Evolutionary conservation across 2,797 vertebrate genomes (phyloP).

Genomic region (Centropyge bicolor): DNA sequence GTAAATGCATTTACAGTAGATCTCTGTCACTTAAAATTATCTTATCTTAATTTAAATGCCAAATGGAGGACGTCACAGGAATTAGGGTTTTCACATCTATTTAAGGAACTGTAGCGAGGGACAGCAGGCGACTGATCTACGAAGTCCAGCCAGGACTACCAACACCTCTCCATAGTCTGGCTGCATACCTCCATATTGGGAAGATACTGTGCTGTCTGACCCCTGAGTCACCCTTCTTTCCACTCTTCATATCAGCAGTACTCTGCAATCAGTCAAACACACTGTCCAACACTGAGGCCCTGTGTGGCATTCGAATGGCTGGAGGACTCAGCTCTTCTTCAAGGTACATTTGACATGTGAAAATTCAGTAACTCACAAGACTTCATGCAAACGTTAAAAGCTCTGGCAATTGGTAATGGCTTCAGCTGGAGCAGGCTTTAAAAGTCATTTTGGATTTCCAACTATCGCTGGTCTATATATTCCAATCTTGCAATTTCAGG

Average conservation of each 20-base stretch:
- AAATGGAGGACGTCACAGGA: conserved; percentile 46
- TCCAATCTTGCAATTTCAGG: not conserved
- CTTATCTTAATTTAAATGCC: conserved; percentile 66
- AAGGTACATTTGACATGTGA: conserved; percentile 28
- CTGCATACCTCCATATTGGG: conserved; percentile 66
- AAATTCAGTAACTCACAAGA: not conserved
- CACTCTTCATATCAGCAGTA: conserved; percentile 76
- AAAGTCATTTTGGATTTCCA: not conserved
- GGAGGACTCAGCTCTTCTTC: conserved; percentile 26
- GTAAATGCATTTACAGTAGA: conserved; percentile 38
- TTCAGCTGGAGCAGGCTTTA: not conserved
- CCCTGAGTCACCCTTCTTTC: conserved; percentile 66
- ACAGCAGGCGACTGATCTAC: conserved; percentile 49
- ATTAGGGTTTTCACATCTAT: conserved; percentile 64
- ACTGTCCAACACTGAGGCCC: conserved; percentile 36
- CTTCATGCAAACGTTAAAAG: conserved; percentile 24
- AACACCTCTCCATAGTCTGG: conserved; percentile 68
- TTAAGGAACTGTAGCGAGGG: conserved; percentile 59
- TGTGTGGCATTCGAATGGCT: conserved; percentile 22
- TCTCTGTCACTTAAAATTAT: conserved; percentile 36
- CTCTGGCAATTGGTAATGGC: not conserved
- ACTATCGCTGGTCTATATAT: not conserved
- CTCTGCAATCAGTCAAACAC: conserved; percentile 75
- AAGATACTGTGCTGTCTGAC: conserved; percentile 59
- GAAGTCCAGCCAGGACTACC: conserved; percentile 35